Conservation (phyloP, 2,888 invertebrate genomes). For the Cylindroiulus punctatus region DNA sequence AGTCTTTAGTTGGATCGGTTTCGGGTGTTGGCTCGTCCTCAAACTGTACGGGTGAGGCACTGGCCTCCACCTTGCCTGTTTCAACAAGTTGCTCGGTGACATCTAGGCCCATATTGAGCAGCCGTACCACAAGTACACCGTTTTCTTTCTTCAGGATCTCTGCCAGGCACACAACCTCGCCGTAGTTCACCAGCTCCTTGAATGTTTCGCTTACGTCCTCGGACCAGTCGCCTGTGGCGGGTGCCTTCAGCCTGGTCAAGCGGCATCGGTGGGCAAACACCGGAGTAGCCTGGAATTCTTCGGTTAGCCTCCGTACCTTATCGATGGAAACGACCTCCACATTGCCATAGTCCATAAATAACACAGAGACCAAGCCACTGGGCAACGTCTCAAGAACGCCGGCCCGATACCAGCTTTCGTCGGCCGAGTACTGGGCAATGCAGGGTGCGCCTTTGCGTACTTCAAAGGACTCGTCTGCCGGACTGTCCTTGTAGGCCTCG, state of each 20-base stretch:
- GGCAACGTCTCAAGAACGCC: slow-evolving; percentile 46
- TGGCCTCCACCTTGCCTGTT: not conserved
- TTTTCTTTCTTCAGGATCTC: not conserved
- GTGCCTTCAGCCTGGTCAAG: not conserved
- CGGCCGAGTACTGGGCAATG: slow-evolving; percentile 61
- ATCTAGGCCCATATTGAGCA: not conserved
- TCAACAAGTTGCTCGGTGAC: not conserved
- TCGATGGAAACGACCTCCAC: slow-evolving; percentile 8
- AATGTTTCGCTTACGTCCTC: slow-evolving; percentile 15
- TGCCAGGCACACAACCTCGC: not conserved
- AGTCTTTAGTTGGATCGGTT: not conserved
- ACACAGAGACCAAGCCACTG: not conserved
- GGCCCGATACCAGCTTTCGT: slow-evolving; percentile 64
- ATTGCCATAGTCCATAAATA: slow-evolving; percentile 48
- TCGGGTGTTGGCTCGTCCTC: not conserved
- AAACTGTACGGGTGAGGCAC: not conserved
- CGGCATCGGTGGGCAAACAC: slow-evolving; percentile 35
- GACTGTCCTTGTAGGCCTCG: not conserved
- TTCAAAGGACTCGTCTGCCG: not conserved
- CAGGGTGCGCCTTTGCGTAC: slow-evolving; percentile 56
- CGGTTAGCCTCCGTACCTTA: not conserved
- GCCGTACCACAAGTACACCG: not conserved
- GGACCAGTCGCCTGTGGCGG: not conserved
- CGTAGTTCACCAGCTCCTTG: not conserved
- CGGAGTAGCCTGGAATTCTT: not conserved